phyloP scores from a whole-genome alignment of 2,797 vertebrate species.

The Acrossocheilus fasciatus region DNA sequence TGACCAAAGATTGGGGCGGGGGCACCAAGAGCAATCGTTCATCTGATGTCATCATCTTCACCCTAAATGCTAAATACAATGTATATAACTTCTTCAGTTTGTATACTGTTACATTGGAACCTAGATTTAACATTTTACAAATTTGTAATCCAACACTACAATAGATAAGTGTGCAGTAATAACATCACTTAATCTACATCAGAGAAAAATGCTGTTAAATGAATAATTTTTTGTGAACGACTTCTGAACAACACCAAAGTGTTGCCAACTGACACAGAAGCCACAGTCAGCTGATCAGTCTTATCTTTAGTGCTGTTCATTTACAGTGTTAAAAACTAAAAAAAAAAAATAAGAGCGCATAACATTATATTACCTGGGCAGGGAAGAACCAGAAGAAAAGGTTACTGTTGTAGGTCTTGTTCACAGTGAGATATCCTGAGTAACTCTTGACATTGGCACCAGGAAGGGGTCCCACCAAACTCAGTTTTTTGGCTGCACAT shows the following conservation, averaged over 20 bases:
- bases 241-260: neutral
- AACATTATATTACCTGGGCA: conserved; percentile 71
- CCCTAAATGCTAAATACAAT: too few species aligned
- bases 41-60: too few species aligned
- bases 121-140: too few species aligned
- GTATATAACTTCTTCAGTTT: too few species aligned
- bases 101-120: too few species aligned
- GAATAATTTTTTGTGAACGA: neutral
- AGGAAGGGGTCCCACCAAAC: conserved; percentile 77
- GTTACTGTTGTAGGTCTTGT: conserved; percentile 87
- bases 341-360: neutral
- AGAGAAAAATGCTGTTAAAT: neutral
- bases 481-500: conserved; percentile 80
- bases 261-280: neutral
- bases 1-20: too few species aligned
- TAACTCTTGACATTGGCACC: conserved; percentile 82
- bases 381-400: conserved; percentile 92
- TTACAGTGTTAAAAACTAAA: neutral
- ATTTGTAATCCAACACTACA: neutral
- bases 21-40: too few species aligned
- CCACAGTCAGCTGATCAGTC: conserved; percentile 6
- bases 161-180: neutral
- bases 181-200: neutral
- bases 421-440: conserved; percentile 83
- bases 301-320: conserved; percentile 3